These are phyloP conservation scores for Neodiprion fabricii DNA, from an alignment of 1,140 invertebrate genomes.

Conservation along the genomic window DNA sequence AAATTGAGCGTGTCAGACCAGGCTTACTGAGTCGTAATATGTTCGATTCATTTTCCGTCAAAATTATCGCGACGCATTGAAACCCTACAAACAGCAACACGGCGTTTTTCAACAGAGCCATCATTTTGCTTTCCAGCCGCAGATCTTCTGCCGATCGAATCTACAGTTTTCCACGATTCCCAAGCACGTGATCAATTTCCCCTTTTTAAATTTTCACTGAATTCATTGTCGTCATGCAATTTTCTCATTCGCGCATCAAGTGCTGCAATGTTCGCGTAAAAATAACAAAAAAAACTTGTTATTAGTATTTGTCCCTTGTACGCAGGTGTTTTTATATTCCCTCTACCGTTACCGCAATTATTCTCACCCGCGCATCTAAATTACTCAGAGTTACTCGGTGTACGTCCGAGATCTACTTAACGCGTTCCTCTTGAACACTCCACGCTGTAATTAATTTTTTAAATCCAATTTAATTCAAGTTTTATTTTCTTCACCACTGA, in stretches of 20 bases:
- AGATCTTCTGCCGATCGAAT: neutral
- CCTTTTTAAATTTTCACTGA: neutral
- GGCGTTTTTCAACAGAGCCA: neutral
- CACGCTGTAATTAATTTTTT: neutral
- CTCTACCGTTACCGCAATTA: neutral
- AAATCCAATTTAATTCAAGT: neutral
- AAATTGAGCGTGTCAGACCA: constrained; percentile 3
- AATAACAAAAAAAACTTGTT: neutral
- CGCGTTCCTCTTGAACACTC: neutral
- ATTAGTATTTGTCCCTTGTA: too few species aligned
- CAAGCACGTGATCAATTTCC: neutral
- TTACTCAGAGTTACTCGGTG: neutral
- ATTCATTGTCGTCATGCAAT: neutral
- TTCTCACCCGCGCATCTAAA: neutral
- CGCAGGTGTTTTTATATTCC: too few species aligned
- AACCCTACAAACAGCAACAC: neutral
- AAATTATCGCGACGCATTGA: neutral
- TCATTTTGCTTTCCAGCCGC: neutral
- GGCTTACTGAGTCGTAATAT: constrained; percentile 45
- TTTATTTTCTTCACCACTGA: neutral
- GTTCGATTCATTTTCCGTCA: constrained; percentile 42
- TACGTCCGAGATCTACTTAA: too few species aligned
- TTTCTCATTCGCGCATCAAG: neutral
- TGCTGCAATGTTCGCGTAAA: neutral
- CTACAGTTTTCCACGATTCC: neutral